Conservation (phyloP, 2,113 vertebrate species). For the Azemiops feae region DNA sequence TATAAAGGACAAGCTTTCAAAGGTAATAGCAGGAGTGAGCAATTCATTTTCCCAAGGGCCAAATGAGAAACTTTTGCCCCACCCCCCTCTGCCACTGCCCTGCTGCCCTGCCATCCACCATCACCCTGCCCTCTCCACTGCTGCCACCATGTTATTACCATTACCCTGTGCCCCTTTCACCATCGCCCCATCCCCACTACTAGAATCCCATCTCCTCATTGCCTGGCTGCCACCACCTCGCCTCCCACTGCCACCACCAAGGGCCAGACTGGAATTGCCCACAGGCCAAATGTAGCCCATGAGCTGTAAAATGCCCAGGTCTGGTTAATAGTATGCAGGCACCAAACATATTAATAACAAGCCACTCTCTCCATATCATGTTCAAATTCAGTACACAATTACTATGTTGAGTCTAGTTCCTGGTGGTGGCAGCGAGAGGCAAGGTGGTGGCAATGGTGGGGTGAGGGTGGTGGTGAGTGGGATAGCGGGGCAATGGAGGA, state of each 20-base stretch:
- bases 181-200: not conserved
- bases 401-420: not conserved
- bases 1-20: constrained; percentile 56
- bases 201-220: not conserved
- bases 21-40: not conserved
- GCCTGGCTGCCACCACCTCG: no score
- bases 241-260: not conserved
- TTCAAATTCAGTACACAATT: constrained; percentile 52
- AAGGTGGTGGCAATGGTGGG: not conserved
- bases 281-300: not conserved
- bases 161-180: no score
- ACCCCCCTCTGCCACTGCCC: not conserved
- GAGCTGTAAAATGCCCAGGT: not conserved
- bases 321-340: constrained; percentile 44
- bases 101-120: not conserved
- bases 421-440: no score
- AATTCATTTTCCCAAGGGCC: not conserved
- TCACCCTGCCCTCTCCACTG: not conserved
- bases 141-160: no score
- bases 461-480: not conserved
- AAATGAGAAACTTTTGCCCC: not conserved
- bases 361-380: constrained; percentile 14
- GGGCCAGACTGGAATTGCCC: not conserved
- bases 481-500: not conserved
- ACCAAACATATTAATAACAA: constrained; percentile 34